Evolutionary conservation across 2,797 vertebrate genomes (phyloP).

Genomic region (Neoniphon sammara): DNA sequence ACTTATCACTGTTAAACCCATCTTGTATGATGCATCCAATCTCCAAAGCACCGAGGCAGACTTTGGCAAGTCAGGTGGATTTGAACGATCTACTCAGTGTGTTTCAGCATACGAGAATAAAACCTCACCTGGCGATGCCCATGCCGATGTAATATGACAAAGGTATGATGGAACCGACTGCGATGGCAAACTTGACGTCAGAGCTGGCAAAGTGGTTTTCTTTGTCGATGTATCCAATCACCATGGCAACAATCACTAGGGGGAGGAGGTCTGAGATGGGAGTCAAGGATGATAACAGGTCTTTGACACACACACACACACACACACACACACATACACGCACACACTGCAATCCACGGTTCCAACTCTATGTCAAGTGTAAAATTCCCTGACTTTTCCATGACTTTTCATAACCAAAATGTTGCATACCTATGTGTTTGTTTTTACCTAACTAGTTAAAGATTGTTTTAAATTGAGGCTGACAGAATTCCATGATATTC

Average conservation of each 20-base stretch:
- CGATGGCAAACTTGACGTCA: conserved; percentile 85
- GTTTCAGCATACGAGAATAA: background rate
- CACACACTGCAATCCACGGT: background rate
- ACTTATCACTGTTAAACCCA: background rate
- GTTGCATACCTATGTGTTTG: no score
- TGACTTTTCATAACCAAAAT: no score
- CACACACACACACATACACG: conserved; percentile 4
- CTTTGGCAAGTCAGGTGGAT: background rate
- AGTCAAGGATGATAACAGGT: conserved; percentile 60
- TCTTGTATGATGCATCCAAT: background rate
- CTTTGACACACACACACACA: background rate
- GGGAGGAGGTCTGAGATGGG: conserved; percentile 86
- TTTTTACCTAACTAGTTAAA: no score
- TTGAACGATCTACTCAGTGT: background rate
- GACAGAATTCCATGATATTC: no score
- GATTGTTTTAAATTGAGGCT: no score
- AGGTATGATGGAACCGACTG: conserved; percentile 88
- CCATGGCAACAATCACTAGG: conserved; percentile 85
- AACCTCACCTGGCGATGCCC: conserved; percentile 90
- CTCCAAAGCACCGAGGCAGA: no score
- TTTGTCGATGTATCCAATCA: conserved; percentile 87
- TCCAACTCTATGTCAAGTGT: no score
- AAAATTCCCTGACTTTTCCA: no score
- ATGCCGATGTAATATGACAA: conserved; percentile 93
- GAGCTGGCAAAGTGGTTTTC: conserved; percentile 84